Conservation (phyloP, 2,888 invertebrate genomes). For the Sarcophaga subvicina region DNA sequence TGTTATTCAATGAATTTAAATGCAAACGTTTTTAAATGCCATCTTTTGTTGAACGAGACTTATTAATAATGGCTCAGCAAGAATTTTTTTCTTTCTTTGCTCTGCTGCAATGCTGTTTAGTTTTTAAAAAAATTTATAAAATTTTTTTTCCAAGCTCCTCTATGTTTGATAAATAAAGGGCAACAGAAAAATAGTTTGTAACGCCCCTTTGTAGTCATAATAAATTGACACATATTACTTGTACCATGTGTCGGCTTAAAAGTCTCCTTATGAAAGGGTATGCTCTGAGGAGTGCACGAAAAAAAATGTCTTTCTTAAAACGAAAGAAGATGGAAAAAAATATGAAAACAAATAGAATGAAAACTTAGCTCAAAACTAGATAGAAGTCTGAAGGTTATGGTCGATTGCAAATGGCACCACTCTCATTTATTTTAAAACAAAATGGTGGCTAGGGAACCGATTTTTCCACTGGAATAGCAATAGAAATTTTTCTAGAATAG, state of each 20-base stretch:
- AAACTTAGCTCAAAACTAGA: neutral
- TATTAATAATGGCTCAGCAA: neutral
- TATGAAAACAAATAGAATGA: neutral
- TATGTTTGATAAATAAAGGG: neutral
- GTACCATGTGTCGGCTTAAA: constrained; percentile 60
- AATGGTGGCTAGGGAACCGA: too few species aligned
- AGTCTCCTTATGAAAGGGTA: constrained; percentile 61
- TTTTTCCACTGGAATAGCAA: too few species aligned
- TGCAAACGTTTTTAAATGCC: constrained; percentile 26
- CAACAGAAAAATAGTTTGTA: constrained; percentile 4
- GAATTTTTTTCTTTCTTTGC: neutral
- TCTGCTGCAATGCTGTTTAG: constrained; percentile 46
- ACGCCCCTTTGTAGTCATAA: constrained; percentile 70
- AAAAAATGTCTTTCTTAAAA: constrained; percentile 68
- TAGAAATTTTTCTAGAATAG: too few species aligned
- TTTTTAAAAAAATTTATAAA: constrained; percentile 3
- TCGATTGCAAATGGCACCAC: neutral
- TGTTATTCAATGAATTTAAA: constrained; percentile 40
- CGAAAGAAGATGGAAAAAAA: constrained; percentile 34
- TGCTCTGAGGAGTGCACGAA: neutral
- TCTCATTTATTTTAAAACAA: neutral
- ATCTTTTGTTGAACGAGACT: neutral
- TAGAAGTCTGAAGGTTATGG: neutral
- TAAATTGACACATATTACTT: constrained; percentile 70
- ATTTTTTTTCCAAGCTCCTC: neutral